phyloP scores from a whole-genome alignment of 1,140 invertebrate genomes.

The Gryon sp. region DNA sequence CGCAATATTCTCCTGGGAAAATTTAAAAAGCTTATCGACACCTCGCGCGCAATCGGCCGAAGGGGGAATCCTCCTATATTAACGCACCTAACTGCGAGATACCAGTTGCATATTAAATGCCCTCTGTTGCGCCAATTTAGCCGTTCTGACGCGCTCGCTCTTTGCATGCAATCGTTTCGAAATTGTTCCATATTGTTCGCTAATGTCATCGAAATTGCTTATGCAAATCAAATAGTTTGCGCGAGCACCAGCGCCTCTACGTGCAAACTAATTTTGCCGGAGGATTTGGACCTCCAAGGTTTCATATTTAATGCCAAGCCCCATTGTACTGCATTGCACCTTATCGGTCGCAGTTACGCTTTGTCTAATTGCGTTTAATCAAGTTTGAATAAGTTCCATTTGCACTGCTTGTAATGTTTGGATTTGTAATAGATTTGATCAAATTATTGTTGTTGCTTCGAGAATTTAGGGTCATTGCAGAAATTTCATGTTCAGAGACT shows the following conservation, averaged over 20 bases:
- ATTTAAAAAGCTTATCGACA: slow-evolving; percentile 66
- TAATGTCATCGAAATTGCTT: slow-evolving; percentile 53
- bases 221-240: slow-evolving; percentile 56
- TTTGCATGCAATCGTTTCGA: slow-evolving; percentile 42
- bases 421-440: slow-evolving; percentile 7
- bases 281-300: slow-evolving; percentile 19
- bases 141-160: slow-evolving; percentile 15
- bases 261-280: slow-evolving; percentile 25
- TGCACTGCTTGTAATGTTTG: neutral
- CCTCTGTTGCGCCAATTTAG: slow-evolving; percentile 35
- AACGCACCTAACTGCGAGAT: slow-evolving; percentile 55
- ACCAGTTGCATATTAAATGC: slow-evolving; percentile 60
- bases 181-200: slow-evolving; percentile 58
- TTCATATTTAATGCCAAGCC: slow-evolving; percentile 19
- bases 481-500: too few species aligned
- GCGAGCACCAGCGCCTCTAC: neutral
- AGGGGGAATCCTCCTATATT: slow-evolving; percentile 48
- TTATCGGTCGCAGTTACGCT: slow-evolving; percentile 3
- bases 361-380: slow-evolving; percentile 17
- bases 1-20: slow-evolving; percentile 56
- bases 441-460: slow-evolving; percentile 4
- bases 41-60: slow-evolving; percentile 52
- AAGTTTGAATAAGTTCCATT: slow-evolving; percentile 5
- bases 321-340: slow-evolving; percentile 20
- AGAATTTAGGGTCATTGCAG: neutral